phyloP scores from a whole-genome alignment of 2,113 vertebrate species.

The Reinhardtius hippoglossoides region DNA sequence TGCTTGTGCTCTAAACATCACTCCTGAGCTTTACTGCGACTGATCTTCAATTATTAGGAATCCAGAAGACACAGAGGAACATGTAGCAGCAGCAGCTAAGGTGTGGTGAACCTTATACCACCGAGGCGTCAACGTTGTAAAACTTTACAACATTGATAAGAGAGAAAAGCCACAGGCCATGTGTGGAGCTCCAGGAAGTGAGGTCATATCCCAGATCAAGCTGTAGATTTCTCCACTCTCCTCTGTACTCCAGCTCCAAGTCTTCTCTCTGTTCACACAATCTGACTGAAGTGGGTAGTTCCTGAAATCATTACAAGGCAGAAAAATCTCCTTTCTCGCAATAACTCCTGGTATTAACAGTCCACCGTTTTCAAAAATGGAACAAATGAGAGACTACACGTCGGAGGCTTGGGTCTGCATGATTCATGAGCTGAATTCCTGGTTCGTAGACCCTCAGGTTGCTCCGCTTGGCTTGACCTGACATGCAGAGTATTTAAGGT shows the following conservation, averaged over 20 bases:
- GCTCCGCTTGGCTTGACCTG: slow-evolving; percentile 50
- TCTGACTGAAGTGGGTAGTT: slow-evolving; percentile 33
- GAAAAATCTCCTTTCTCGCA: slow-evolving; percentile 37
- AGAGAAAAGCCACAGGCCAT: neutral
- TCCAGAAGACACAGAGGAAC: slow-evolving; percentile 1
- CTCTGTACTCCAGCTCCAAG: slow-evolving; percentile 8
- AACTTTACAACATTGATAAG: slow-evolving; percentile 63
- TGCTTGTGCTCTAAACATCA: slow-evolving; percentile 22
- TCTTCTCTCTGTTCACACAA: slow-evolving; percentile 50
- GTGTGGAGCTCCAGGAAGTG: slow-evolving; percentile 49
- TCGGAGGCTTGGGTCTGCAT: slow-evolving; percentile 53
- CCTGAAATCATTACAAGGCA: slow-evolving; percentile 47
- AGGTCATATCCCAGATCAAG: slow-evolving; percentile 31
- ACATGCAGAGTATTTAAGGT: slow-evolving; percentile 52
- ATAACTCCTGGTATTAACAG: slow-evolving; percentile 50
- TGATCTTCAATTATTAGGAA: neutral
- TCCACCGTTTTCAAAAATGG: slow-evolving; percentile 62
- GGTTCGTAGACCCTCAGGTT: slow-evolving; percentile 56
- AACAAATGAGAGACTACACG: slow-evolving; percentile 63
- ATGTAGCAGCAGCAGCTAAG: slow-evolving; percentile 1
- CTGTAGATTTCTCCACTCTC: slow-evolving; percentile 18
- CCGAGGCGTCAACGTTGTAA: slow-evolving; percentile 20
- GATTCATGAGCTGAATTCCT: slow-evolving; percentile 62
- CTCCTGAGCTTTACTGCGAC: slow-evolving; percentile 1
- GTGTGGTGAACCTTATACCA: slow-evolving; percentile 34